Evolutionary conservation across 1,140 invertebrate species (phyloP).

Genomic region (Diprion similis): DNA sequence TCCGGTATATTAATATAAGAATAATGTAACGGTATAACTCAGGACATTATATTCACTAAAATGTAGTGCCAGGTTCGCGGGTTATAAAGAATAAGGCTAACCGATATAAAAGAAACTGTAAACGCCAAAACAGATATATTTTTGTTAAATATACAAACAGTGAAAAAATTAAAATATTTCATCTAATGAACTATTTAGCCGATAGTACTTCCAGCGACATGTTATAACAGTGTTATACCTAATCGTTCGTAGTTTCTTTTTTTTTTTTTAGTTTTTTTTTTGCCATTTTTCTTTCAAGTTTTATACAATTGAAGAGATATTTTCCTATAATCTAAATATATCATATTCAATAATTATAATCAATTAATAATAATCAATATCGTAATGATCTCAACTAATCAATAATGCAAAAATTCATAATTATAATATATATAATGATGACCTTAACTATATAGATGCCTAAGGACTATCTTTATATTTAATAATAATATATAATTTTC

Average conservation of each 20-base stretch:
- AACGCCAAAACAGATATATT: background rate
- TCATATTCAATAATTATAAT: constrained; percentile 25
- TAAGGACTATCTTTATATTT: constrained; percentile 54
- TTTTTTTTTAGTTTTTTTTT: background rate
- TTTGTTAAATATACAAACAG: constrained; percentile 6
- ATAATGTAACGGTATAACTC: background rate
- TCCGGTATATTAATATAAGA: background rate
- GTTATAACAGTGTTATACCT: constrained; percentile 7
- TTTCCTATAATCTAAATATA: background rate
- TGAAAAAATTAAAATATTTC: background rate
- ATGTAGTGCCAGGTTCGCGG: background rate
- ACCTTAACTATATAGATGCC: constrained; percentile 53
- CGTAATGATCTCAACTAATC: constrained; percentile 26
- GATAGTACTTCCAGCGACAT: constrained; percentile 3
- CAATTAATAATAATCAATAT: constrained; percentile 29
- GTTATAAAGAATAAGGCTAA: background rate
- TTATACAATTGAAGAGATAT: background rate
- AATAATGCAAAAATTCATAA: constrained; percentile 50
- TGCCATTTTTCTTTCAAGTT: background rate
- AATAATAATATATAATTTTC: constrained; percentile 58
- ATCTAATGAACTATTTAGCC: background rate
- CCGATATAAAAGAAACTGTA: constrained; percentile 1
- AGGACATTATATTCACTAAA: background rate
- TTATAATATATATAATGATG: constrained; percentile 55
- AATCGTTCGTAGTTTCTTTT: constrained; percentile 3